Evolutionary conservation across 2,888 invertebrate genomes (phyloP), one percentile per base, ranked within the genome.

Genomic region (Enchytraeus crypticus): DNA sequence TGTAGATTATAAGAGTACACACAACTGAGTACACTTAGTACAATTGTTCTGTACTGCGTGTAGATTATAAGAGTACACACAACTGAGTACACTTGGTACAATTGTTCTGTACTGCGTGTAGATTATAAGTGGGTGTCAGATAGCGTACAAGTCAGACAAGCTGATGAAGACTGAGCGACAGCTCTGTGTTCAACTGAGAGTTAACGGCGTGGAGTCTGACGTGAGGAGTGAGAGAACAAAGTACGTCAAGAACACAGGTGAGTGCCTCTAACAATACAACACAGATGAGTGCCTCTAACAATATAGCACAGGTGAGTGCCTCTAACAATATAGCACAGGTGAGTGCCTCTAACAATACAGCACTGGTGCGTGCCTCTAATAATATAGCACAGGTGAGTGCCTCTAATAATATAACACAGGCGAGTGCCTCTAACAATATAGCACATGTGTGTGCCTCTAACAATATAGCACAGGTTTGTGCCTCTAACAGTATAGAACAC

Each of bases 61-160:
- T n/a, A n/a, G n/a, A n/a, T n/a, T n/a, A n/a, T n/a, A n/a, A n/a
- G n/a, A n/a, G 84, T 83, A 0, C 83, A 82, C 69, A 83, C 83
- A 71, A 74, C 84, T 58, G 84, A 84, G 0, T 83, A 83, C 70
- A 79, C 81, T 2, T n/a, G n/a, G n/a, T n/a, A n/a, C n/a, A n/a
- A n/a, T n/a, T n/a, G n/a, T n/a, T n/a, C n/a, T n/a, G 5, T 49
- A 21, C n/a, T 49, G n/a, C 26, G 63, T 78, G 5, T 71, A 79
- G 73, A 73, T 85, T 29, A 82, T 85, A 60, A 83, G 83, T 72
- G 84, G 83, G 0, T 83, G 82, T 69, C 83, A 83, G 71, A 74
- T 84, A 57, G 84, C 84, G 0, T 83, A 83, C 70, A 79, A 82
- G 3, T 81, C 79, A 46, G 77, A 80, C 65, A 73, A 74, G 29